These are phyloP conservation scores for Sipha flava DNA, from an alignment of 1,140 invertebrate genomes.

Conservation along the genomic window DNA sequence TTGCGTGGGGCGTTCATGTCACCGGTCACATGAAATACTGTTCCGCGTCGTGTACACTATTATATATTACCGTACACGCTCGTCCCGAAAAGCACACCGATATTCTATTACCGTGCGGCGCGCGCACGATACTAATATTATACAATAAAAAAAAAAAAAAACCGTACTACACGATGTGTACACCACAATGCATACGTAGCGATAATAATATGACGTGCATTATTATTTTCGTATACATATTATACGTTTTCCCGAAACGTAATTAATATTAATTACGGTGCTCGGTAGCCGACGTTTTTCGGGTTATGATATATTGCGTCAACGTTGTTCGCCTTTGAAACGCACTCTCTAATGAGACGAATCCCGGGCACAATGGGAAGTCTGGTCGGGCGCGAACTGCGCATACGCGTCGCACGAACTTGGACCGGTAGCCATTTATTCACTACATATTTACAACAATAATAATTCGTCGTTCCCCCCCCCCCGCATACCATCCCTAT, in stretches of 20 bases:
- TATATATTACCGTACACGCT: too few species aligned
- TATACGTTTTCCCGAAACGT: background rate
- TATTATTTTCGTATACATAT: background rate
- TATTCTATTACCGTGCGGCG: background rate
- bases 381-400: background rate
- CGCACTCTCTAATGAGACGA: conserved; percentile 9
- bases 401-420: background rate
- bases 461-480: background rate
- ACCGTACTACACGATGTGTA: background rate
- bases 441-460: background rate
- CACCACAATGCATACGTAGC: background rate
- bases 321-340: background rate
- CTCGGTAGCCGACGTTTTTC: background rate
- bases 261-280: background rate
- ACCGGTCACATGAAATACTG: background rate
- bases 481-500: background rate
- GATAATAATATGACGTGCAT: background rate
- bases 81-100: background rate
- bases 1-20: background rate
- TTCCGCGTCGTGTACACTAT: background rate
- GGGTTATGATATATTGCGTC: background rate
- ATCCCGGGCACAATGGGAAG: conserved; percentile 13
- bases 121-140: background rate
- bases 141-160: too few species aligned
- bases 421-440: conserved; percentile 13